Conservation (phyloP, 2,113 vertebrate species). For the Eurystomus gularis region DNA sequence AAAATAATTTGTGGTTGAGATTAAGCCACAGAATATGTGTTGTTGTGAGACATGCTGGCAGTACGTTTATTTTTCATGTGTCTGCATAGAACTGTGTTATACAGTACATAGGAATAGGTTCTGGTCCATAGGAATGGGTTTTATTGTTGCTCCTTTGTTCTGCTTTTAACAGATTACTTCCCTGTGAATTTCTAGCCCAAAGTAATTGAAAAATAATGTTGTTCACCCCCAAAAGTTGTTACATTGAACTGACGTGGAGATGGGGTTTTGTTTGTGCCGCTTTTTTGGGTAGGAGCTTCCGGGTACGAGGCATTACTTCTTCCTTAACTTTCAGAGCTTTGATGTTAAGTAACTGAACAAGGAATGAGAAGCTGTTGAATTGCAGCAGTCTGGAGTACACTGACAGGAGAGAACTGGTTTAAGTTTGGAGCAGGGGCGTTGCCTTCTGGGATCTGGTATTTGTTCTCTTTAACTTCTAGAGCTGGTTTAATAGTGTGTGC, state of each 20-base stretch:
- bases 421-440: neutral
- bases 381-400: neutral
- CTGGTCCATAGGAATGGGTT: neutral
- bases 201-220: neutral
- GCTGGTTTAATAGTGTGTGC: neutral
- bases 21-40: neutral
- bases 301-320: neutral
- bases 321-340: neutral
- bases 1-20: neutral
- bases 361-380: neutral
- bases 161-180: neutral
- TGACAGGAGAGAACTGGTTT: neutral
- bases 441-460: neutral
- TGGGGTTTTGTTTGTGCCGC: neutral
- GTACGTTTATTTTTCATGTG: neutral
- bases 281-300: neutral
- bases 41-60: neutral
- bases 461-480: neutral
- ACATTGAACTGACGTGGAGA: neutral
- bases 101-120: neutral
- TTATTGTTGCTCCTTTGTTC: neutral
- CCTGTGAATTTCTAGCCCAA: neutral
- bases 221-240: neutral
- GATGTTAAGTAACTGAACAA: neutral
- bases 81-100: neutral